Percentiles rank a stretch among this genome's conserved stretches.
Conservation (phyloP, 2,888 invertebrate genomes). For the Bombylius major region DNA sequence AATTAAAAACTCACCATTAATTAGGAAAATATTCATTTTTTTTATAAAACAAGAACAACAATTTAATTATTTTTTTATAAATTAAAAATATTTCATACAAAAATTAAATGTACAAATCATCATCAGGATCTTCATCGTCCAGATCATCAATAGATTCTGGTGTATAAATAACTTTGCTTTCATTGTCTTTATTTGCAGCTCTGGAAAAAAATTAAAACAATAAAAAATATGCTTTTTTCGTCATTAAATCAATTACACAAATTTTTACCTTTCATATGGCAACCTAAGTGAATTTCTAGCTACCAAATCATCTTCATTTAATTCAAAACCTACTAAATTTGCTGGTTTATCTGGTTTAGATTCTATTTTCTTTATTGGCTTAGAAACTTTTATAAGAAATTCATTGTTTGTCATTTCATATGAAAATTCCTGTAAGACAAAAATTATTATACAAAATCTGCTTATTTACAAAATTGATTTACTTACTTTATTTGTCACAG, state of each 20-base stretch:
- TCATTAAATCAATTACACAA: neutral
- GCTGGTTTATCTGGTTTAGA: conserved; percentile 8
- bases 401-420: conserved; percentile 24
- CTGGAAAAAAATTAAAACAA: neutral
- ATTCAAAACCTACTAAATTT: conserved; percentile 22
- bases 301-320: conserved; percentile 33
- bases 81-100: too few species aligned
- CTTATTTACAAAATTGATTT: neutral
- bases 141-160: conserved; percentile 70
- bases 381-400: conserved; percentile 20
- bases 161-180: conserved; percentile 57
- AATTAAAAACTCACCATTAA: too few species aligned
- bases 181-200: conserved; percentile 14
- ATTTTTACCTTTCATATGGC: conserved; percentile 33
- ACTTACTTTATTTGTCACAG: conserved; percentile 22
- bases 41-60: too few species aligned
- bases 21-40: too few species aligned
- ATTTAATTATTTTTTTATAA: too few species aligned
- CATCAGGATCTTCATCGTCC: conserved; percentile 80
- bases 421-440: conserved; percentile 15
- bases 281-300: conserved; percentile 33
- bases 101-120: conserved; percentile 58
- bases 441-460: neutral
- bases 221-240: neutral
- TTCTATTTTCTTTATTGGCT: conserved; percentile 3